Evolutionary conservation across 2,797 vertebrate species (phyloP).

Genomic region (Diplodus puntazzo): DNA sequence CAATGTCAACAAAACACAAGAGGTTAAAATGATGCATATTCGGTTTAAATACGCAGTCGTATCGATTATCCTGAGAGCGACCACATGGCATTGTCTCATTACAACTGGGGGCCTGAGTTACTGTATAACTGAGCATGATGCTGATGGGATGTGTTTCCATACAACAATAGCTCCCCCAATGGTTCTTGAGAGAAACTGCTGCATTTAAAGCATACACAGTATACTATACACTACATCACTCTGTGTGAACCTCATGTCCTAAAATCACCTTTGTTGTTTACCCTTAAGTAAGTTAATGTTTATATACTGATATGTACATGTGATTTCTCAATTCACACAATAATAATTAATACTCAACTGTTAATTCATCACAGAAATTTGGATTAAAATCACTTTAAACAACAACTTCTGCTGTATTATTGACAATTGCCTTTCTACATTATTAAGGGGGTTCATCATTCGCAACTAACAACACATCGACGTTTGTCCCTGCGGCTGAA

Average conservation of each 20-base stretch:
- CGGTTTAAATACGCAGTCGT: not conserved
- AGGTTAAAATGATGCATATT: not conserved
- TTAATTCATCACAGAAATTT: not conserved
- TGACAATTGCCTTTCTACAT: not conserved
- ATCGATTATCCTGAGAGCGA: not conserved
- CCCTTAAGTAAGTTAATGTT: not conserved
- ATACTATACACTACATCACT: not conserved
- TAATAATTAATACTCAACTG: not conserved
- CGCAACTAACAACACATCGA: conserved; percentile 1
- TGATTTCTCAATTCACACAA: not conserved
- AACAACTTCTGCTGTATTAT: not conserved
- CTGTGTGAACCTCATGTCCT: not conserved
- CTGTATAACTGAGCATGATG: not conserved
- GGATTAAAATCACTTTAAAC: not conserved
- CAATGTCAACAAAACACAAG: not conserved
- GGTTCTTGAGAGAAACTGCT: conserved; percentile 42
- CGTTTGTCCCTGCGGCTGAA: not conserved
- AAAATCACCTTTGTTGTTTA: not conserved
- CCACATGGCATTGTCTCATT: not conserved
- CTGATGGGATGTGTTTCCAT: conserved; percentile 22
- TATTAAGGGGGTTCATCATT: not conserved
- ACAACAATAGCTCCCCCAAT: conserved; percentile 57
- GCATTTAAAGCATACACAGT: not conserved
- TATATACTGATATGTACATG: not conserved
- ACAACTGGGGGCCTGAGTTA: not conserved